These are phyloP conservation scores for Dilophus febrilis DNA, from an alignment of 2,888 invertebrate genomes.

Conservation along the genomic window DNA sequence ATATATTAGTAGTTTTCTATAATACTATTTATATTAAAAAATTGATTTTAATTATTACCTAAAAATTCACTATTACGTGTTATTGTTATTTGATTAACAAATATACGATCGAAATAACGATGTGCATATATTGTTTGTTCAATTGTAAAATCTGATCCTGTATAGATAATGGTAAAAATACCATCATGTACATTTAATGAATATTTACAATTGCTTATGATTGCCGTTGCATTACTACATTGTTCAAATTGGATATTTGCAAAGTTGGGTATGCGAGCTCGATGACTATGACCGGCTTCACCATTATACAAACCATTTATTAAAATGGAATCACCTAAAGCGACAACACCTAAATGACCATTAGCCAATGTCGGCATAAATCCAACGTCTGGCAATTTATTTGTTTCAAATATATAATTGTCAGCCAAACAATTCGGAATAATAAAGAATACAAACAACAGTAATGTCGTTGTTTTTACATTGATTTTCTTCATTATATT, in stretches of 20 bases:
- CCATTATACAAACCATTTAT: conserved; percentile 45
- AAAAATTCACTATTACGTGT: too few relatives aligned
- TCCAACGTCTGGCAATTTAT: background rate
- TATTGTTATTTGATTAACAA: conserved; percentile 34
- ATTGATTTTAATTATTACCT: too few relatives aligned
- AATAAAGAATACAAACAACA: too few relatives aligned
- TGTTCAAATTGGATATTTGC: conserved; percentile 28
- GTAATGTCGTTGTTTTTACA: too few relatives aligned
- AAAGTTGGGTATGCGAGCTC: conserved; percentile 42
- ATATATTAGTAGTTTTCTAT: too few relatives aligned
- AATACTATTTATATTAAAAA: too few relatives aligned
- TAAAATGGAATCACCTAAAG: conserved; percentile 40
- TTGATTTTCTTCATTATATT: too few relatives aligned
- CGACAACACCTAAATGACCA: conserved; percentile 39
- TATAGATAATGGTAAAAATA: conserved; percentile 31
- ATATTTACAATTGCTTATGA: conserved; percentile 19
- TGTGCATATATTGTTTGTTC: conserved; percentile 35
- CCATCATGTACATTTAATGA: conserved; percentile 30
- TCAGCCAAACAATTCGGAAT: too few relatives aligned
- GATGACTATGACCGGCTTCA: conserved; percentile 34
- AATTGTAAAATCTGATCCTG: conserved; percentile 32
- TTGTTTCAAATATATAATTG: too few relatives aligned
- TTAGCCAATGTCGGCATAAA: conserved; percentile 39
- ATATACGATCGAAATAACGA: conserved; percentile 32
- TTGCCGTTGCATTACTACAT: background rate